Conservation (phyloP, 2,797 vertebrate species). For the Garrulus glandarius region DNA sequence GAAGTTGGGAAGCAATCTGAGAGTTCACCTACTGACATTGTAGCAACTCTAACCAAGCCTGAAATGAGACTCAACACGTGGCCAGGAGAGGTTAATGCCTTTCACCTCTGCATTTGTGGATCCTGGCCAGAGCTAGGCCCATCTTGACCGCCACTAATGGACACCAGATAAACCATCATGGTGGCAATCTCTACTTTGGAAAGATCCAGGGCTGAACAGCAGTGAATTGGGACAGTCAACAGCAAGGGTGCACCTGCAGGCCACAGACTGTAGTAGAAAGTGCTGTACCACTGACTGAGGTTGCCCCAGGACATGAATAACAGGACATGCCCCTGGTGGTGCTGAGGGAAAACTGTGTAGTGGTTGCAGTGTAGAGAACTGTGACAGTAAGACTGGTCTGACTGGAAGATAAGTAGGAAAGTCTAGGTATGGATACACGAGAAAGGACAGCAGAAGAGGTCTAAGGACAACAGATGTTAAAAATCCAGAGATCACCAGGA, state of each 20-base stretch:
- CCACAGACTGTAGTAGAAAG: neutral
- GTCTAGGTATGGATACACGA: neutral
- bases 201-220: neutral
- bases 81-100: neutral
- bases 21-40: neutral
- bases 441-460: neutral
- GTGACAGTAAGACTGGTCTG: neutral
- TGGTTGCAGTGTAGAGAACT: neutral
- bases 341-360: neutral
- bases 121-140: neutral
- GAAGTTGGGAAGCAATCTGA: neutral
- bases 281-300: neutral
- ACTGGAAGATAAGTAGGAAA: neutral
- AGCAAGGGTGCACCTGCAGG: neutral
- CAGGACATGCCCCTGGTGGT: neutral
- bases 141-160: neutral
- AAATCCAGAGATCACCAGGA: neutral
- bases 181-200: neutral
- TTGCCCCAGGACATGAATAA: neutral
- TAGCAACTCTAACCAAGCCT: neutral
- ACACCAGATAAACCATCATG: neutral
- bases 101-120: neutral
- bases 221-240: neutral
- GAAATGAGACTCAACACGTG: neutral
- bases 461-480: neutral